These are phyloP conservation scores for Temnothorax longispinosus DNA, from an alignment of 1,140 invertebrate genomes.

Conservation along the genomic window DNA sequence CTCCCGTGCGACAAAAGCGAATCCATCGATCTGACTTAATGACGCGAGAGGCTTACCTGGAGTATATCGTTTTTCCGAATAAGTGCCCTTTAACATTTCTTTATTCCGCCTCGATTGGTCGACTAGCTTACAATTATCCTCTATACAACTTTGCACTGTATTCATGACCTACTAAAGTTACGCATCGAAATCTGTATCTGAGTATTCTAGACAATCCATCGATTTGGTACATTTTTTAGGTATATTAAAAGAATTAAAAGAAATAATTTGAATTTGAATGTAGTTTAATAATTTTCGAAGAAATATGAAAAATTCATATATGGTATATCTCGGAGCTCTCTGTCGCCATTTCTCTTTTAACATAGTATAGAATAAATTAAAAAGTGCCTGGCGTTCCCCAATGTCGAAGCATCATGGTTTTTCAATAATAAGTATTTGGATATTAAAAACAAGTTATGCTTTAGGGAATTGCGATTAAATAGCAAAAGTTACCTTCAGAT, in stretches of 20 bases:
- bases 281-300: not conserved
- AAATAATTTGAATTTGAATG: not conserved
- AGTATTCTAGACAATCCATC: not conserved
- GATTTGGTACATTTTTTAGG: not conserved
- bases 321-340: not conserved
- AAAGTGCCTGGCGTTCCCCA: not conserved
- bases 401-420: not conserved
- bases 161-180: not conserved
- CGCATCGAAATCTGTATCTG: not conserved
- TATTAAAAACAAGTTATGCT: slow-evolving; percentile 18
- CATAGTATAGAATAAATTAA: slow-evolving; percentile 2
- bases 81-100: slow-evolving; percentile 57
- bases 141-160: not conserved
- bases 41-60: slow-evolving; percentile 43
- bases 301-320: not conserved
- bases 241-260: not conserved
- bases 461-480: not conserved
- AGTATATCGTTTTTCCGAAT: slow-evolving; percentile 7
- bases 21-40: slow-evolving; percentile 52
- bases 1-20: slow-evolving; percentile 26
- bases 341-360: not conserved
- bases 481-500: not conserved
- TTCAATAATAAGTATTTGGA: not conserved
- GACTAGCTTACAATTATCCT: not conserved
- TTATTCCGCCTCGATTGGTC: slow-evolving; percentile 32